A percentile compares a stretch with the other conserved stretches of the same genome.
phyloP scores from a whole-genome alignment of 2,888 invertebrate genomes.

The Octonoba sinensis region DNA sequence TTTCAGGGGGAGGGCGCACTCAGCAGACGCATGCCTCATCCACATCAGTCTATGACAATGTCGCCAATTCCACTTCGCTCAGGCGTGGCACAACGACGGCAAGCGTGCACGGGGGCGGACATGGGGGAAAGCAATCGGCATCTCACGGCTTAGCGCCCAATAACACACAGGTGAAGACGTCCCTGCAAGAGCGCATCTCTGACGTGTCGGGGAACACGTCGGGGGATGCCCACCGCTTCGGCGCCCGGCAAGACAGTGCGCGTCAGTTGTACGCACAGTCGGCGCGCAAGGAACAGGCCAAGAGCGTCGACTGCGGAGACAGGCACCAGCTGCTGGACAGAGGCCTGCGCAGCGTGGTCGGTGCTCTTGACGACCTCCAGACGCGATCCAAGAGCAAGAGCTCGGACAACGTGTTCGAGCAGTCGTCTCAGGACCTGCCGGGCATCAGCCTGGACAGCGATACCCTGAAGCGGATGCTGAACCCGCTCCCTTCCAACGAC shows the following conservation, averaged over 20 bases:
- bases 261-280: slow-evolving; percentile 57
- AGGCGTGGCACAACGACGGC: slow-evolving; percentile 62
- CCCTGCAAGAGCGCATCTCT: slow-evolving; percentile 49
- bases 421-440: slow-evolving; percentile 70
- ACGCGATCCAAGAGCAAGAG: slow-evolving; percentile 84
- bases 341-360: background rate
- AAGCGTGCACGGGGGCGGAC: slow-evolving; percentile 50
- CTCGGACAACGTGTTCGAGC: slow-evolving; percentile 83
- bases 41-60: slow-evolving; percentile 89
- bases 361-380: slow-evolving; percentile 20
- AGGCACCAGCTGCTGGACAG: slow-evolving; percentile 66
- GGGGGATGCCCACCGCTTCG: background rate
- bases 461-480: slow-evolving; percentile 92
- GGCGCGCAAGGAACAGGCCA: slow-evolving; percentile 70
- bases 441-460: slow-evolving; percentile 79
- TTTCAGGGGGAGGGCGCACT: slow-evolving; percentile 74
- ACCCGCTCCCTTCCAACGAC: slow-evolving; percentile 85
- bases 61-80: slow-evolving; percentile 69
- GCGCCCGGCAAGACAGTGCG: slow-evolving; percentile 1
- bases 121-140: slow-evolving; percentile 22
- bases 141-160: slow-evolving; percentile 5
- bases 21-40: slow-evolving; percentile 81
- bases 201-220: slow-evolving; percentile 21
- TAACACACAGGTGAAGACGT: slow-evolving; percentile 40
- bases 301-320: slow-evolving; percentile 75